These are phyloP conservation scores for Zosterops lateralis DNA, from an alignment of 2,113 vertebrate genomes.

Conservation along the genomic window DNA sequence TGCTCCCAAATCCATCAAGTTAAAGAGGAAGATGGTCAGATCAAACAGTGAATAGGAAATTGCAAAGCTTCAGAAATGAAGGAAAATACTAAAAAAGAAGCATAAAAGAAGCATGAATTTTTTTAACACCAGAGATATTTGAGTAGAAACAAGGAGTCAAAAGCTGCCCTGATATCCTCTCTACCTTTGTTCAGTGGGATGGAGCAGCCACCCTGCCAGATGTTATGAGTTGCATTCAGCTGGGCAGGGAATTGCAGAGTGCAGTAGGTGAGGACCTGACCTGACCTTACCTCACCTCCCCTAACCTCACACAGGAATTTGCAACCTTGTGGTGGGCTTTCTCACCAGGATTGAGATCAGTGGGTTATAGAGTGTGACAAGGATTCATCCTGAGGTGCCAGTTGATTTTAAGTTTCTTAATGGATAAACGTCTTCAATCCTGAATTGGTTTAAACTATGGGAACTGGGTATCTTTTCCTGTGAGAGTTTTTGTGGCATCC, in stretches of 20 bases:
- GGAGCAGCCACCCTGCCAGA: background rate
- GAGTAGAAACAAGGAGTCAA: background rate
- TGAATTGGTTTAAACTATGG: background rate
- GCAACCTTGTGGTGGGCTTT: background rate
- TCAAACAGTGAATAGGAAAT: background rate
- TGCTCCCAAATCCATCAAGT: background rate
- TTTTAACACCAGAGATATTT: background rate
- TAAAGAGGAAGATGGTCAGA: background rate
- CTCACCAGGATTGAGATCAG: fast-evolving
- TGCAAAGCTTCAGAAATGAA: background rate
- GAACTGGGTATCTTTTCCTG: background rate
- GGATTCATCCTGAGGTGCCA: background rate
- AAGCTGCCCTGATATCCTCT: background rate
- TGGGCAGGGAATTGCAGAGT: background rate
- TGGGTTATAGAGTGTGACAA: background rate
- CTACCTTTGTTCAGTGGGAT: background rate
- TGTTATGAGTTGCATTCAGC: fast-evolving
- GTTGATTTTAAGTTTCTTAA: background rate
- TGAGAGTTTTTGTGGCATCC: background rate
- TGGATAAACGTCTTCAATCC: background rate
- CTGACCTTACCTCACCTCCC: background rate
- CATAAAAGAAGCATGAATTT: background rate
- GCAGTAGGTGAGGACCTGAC: background rate
- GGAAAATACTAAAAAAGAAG: background rate
- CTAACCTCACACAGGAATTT: fast-evolving